Percentiles rank a stretch among this genome's conserved stretches.
Conservation (phyloP, 2,797 vertebrate species). For the Acanthurus leucopareius region DNA sequence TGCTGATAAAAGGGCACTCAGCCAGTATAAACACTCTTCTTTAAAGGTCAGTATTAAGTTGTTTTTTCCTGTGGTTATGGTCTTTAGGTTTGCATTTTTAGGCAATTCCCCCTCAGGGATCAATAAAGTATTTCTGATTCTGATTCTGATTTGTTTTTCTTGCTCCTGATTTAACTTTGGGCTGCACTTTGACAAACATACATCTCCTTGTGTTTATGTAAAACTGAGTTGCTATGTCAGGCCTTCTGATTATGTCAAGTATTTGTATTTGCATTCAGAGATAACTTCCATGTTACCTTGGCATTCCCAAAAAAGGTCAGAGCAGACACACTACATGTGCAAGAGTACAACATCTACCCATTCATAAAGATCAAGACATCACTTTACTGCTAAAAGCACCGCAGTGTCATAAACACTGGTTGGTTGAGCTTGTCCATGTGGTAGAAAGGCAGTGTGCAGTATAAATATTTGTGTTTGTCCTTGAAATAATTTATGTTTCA, state of each 20-base stretch:
- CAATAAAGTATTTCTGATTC: too few relatives aligned
- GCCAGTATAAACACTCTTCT: too few relatives aligned
- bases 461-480: background rate
- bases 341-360: background rate
- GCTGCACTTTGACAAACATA: background rate
- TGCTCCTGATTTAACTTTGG: background rate
- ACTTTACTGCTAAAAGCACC: conserved; percentile 14
- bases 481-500: background rate
- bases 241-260: conserved; percentile 23
- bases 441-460: background rate
- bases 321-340: conserved; percentile 27
- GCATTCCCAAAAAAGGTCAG: conserved; percentile 34
- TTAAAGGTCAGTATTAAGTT: too few relatives aligned
- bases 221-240: background rate
- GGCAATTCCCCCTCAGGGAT: too few relatives aligned
- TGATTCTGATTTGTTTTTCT: too few relatives aligned
- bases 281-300: conserved; percentile 11
- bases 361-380: conserved; percentile 17
- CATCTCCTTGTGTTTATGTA: background rate
- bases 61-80: background rate
- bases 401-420: background rate
- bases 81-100: background rate
- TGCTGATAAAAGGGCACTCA: too few relatives aligned
- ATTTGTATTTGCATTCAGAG: conserved; percentile 22
- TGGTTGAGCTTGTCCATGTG: background rate